A percentile compares a stretch with the other conserved stretches of the same genome.
Evolutionary conservation across 2,888 invertebrate species (phyloP).

Genomic region (Tetheella fluctuosa): DNA sequence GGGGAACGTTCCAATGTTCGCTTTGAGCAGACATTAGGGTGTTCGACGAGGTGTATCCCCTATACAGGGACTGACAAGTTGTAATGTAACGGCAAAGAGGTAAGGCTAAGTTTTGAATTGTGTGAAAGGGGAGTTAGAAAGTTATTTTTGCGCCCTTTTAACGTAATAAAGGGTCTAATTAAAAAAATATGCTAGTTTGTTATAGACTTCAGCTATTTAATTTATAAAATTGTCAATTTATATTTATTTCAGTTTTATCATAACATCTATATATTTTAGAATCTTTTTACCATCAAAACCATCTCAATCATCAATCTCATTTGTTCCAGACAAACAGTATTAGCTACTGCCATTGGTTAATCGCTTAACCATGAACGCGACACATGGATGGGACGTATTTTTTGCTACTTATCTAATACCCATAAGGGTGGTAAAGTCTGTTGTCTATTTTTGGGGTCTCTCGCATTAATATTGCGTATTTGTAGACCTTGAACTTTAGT

Average conservation of each 20-base stretch:
- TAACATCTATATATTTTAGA: too few species aligned
- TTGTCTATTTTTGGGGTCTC: constrained; percentile 4
- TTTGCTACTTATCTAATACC: constrained; percentile 21
- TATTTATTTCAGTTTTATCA: background rate
- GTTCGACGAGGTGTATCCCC: constrained; percentile 69
- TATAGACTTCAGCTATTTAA: background rate
- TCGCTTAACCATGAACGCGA: constrained; percentile 41
- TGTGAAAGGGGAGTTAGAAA: background rate
- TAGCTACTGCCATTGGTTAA: constrained; percentile 44
- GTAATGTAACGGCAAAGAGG: background rate
- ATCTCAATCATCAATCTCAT: constrained; percentile 41
- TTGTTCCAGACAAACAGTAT: constrained; percentile 52
- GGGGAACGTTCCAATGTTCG: constrained; percentile 45
- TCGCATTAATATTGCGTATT: background rate
- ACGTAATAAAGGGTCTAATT: too few species aligned
- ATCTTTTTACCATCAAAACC: background rate
- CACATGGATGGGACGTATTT: constrained; percentile 45
- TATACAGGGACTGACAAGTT: constrained; percentile 16
- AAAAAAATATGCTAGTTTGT: too few species aligned
- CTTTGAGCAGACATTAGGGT: constrained; percentile 53
- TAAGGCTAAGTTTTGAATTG: background rate
- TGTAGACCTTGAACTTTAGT: constrained; percentile 1
- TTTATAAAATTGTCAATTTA: background rate
- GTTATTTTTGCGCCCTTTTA: background rate
- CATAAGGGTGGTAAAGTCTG: constrained; percentile 3